Evolutionary conservation across 2,888 invertebrate species (phyloP).

Genomic region (Tetragonula carbonaria): DNA sequence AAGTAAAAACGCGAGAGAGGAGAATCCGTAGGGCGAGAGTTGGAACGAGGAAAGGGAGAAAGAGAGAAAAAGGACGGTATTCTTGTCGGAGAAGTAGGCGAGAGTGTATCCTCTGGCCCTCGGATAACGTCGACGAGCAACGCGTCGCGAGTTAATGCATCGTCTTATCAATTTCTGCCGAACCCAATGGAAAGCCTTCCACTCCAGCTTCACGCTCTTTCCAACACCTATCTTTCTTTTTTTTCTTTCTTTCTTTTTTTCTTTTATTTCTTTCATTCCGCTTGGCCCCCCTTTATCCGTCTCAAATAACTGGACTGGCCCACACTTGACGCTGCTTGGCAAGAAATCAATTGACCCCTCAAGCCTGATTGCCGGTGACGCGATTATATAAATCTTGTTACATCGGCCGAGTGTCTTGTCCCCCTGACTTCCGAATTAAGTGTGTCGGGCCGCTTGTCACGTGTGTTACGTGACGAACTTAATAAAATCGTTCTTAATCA

Average conservation of each 20-base stretch:
- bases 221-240: conserved; percentile 24
- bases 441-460: not conserved
- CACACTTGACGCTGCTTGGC: conserved; percentile 69
- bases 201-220: conserved; percentile 41
- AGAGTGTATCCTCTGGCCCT: conserved; percentile 44
- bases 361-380: not conserved
- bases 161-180: conserved; percentile 74
- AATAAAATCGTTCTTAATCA: conserved; percentile 1
- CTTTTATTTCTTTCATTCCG: conserved; percentile 28
- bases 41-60: conserved; percentile 1
- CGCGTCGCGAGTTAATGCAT: conserved; percentile 64
- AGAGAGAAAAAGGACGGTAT: conserved; percentile 21
- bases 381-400: not conserved
- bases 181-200: conserved; percentile 47
- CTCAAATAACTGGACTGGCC: conserved; percentile 76
- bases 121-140: conserved; percentile 71
- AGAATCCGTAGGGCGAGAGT: not conserved
- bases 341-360: conserved; percentile 23
- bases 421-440: not conserved
- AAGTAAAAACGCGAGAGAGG: conserved; percentile 34
- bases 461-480: not conserved
- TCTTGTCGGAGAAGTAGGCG: conserved; percentile 28
- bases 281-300: conserved; percentile 64
- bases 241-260: too few relatives aligned
- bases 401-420: not conserved